These are phyloP conservation scores for Callopanchax toddi DNA, from an alignment of 2,113 vertebrate species.

Conservation along the genomic window DNA sequence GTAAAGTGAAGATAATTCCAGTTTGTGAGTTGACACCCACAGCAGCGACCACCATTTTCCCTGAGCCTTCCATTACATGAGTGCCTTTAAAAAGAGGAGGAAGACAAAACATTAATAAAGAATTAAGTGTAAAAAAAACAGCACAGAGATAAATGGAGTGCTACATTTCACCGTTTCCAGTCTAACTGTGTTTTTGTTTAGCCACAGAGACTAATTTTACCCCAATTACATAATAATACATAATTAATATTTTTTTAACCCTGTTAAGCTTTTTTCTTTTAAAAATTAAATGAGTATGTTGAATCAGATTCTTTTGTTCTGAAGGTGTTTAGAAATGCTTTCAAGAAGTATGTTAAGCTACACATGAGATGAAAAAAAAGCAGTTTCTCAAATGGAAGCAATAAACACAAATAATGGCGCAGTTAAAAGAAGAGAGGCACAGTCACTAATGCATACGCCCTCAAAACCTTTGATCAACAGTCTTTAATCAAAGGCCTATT, in stretches of 20 bases:
- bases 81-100: slow-evolving; percentile 84
- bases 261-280: slow-evolving; percentile 4
- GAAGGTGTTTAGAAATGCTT: slow-evolving; percentile 24
- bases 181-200: slow-evolving; percentile 9
- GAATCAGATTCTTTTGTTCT: slow-evolving; percentile 24
- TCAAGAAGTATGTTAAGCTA: slow-evolving; percentile 18
- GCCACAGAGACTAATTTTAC: background rate
- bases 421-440: slow-evolving; percentile 17
- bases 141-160: too few species aligned
- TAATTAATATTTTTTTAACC: too few species aligned
- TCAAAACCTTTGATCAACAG: slow-evolving; percentile 52
- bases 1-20: slow-evolving; percentile 98
- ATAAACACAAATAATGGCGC: slow-evolving; percentile 37
- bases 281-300: slow-evolving; percentile 8
- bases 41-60: slow-evolving; percentile 98
- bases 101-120: slow-evolving; percentile 35
- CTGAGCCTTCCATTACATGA: slow-evolving; percentile 99
- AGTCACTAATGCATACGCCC: slow-evolving; percentile 36
- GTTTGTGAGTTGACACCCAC: slow-evolving; percentile 98
- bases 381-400: slow-evolving; percentile 31
- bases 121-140: background rate
- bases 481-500: slow-evolving; percentile 65
- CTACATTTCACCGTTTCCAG: too few species aligned
- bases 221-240: too few species aligned
- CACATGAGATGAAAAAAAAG: slow-evolving; percentile 21